A percentile compares a stretch with the other conserved stretches of the same genome.
Conservation (phyloP, 2,888 invertebrate genomes). For the Meta bourneti region DNA sequence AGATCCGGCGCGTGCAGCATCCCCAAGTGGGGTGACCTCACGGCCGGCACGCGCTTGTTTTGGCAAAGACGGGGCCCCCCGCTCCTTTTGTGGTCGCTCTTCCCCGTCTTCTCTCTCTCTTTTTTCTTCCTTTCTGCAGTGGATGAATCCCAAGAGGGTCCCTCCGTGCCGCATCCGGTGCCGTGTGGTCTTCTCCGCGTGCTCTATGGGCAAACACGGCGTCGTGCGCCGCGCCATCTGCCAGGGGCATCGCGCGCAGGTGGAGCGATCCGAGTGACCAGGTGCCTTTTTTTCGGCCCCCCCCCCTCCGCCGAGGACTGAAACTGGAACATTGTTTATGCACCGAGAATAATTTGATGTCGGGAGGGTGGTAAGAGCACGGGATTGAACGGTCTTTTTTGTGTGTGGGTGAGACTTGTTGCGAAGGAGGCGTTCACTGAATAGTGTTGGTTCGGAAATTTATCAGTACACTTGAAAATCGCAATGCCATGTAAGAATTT, state of each 20-base stretch:
- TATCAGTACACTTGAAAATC: too few species aligned
- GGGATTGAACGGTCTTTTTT: background rate
- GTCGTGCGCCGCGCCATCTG: slow-evolving; percentile 27
- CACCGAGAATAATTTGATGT: background rate
- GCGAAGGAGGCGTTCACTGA: too few species aligned
- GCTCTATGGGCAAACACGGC: slow-evolving; percentile 59
- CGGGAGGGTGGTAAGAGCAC: background rate
- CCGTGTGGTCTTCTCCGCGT: slow-evolving; percentile 56
- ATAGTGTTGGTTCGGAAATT: too few species aligned
- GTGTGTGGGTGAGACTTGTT: background rate
- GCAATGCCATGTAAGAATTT: too few species aligned
- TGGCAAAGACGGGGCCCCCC: slow-evolving; percentile 10
- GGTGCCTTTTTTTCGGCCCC: background rate
- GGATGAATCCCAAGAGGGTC: background rate
- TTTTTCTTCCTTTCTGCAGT: too few species aligned
- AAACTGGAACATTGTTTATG: background rate
- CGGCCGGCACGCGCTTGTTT: slow-evolving; percentile 71
- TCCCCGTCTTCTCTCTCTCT: background rate
- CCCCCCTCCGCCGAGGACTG: background rate
- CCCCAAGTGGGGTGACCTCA: slow-evolving; percentile 42
- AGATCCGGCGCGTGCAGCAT: slow-evolving; percentile 69
- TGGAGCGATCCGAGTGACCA: background rate
- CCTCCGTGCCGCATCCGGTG: slow-evolving; percentile 45
- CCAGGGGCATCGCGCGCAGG: background rate
- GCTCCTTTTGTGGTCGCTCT: slow-evolving; percentile 12